Percentiles rank a stretch among this genome's conserved stretches.
These are phyloP conservation scores for Lordiphosa collinella DNA, from an alignment of 1,140 invertebrate species.

Conservation along the genomic window DNA sequence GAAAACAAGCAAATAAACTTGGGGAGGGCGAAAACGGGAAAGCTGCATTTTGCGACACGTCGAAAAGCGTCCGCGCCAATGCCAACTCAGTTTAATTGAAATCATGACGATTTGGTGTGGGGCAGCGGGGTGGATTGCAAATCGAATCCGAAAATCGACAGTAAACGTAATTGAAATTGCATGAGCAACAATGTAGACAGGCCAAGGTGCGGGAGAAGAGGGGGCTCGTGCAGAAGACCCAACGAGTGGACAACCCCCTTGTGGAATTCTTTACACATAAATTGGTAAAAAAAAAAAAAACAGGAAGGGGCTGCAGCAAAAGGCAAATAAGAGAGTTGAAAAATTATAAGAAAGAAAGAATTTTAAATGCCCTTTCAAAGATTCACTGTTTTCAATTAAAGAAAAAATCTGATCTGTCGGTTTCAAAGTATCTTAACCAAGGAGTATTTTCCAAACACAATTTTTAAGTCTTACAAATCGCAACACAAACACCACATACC, in stretches of 20 bases:
- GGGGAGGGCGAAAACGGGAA: slow-evolving; percentile 30
- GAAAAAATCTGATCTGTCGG: background rate
- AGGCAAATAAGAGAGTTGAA: slow-evolving; percentile 3
- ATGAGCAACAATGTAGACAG: slow-evolving; percentile 67
- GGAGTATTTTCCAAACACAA: too few species aligned
- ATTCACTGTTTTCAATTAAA: too few species aligned
- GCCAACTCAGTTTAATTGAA: slow-evolving; percentile 75
- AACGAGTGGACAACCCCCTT: slow-evolving; percentile 33
- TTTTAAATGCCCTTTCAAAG: background rate
- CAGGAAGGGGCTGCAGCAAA: slow-evolving; percentile 25
- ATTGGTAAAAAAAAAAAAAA: slow-evolving; percentile 40
- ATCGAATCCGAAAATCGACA: slow-evolving; percentile 77
- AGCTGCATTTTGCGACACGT: slow-evolving; percentile 70
- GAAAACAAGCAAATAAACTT: slow-evolving; percentile 75
- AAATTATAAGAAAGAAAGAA: background rate
- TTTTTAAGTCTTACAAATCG: too few species aligned
- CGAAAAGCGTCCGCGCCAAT: slow-evolving; percentile 66
- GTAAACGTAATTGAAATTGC: slow-evolving; percentile 76
- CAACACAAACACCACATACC: background rate
- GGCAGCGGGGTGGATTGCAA: slow-evolving; percentile 41
- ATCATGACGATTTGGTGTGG: slow-evolving; percentile 44
- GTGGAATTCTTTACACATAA: slow-evolving; percentile 52
- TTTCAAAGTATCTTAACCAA: too few species aligned
- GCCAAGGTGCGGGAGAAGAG: background rate
- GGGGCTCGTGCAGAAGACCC: slow-evolving; percentile 16